Base-by-base conservation (phyloP, 2,888 invertebrate species). In the Hyalella azteca region DNA sequence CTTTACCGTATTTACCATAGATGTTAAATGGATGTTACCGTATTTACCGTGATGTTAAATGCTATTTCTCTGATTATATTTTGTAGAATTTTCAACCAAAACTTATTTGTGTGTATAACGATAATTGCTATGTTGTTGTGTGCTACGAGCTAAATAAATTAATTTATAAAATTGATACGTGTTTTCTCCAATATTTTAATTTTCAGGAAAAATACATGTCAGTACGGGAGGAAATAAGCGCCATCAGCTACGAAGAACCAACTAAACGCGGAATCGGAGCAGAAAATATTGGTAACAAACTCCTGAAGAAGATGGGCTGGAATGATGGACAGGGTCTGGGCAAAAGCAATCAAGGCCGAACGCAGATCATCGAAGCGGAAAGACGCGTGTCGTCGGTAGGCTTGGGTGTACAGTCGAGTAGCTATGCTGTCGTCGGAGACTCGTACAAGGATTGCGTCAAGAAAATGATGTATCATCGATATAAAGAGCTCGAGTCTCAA, bases 291-390 rank as follows among this genome's bases (percentile, higher is more conserved):
- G 99, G 98, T 9, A 98, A 94, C 87, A 94, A 95, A 87, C 90
- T 99, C 88, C 88, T 99, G 84, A 97, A 98, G 88, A 97, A 96
- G 89, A 99, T 99, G 99, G 99, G 99, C 4, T 99, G 99, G 99
- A 94, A 94, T 7, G 96, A 96, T 87, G 99, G 99, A 0, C 93
- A 95, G 89, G 99, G 99, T 0, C 89, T 99, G 32, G 98, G 99
- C 0, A 95, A 94, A 87, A 91, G 92, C 78, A 96, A 96, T 87
- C 98, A 98, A 88, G 98, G 96, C 19, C 90, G 96, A 86, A 95
- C 95, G 36, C 94, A 94, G 78, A 97, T 97, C 75, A 95, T 98
- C 84, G 95, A 96, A 91, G 90, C 92, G 13, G 91, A 91, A 86
- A 89, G 91, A 60, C 86, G 95, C 77, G 91, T 91, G 3, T 90